Base-by-base conservation (phyloP, 2,113 vertebrate genomes). In the Ochotona princeps region DNA sequence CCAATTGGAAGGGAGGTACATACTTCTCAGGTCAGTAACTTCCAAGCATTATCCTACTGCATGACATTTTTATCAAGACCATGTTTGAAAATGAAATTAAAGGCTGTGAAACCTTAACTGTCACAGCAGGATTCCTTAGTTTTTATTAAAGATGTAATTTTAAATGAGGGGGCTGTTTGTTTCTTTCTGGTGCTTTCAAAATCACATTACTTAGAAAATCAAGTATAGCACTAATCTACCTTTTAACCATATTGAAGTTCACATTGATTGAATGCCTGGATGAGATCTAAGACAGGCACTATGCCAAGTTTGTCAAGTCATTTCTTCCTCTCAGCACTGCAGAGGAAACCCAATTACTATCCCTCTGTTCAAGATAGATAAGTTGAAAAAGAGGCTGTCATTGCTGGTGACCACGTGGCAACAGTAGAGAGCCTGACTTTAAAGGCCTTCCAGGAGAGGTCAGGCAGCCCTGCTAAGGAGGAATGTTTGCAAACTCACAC, bases 171-270 rank as follows among this genome's bases (percentile, higher is more conserved):
- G 10, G 15, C 2, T 49, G 30, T n/a, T 79, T 61, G 25, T 85
- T 94, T 72, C 44, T 88, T 84, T 67, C 69, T 84, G 20, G 7
- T 57, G 18, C 35, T 75, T 79, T 28, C n/a, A 81, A 87, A 69
- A 32, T 18, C 80, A 66, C 30, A 10, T 82, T 69, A 83, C 30
- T 73, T 82, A 1, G 65, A 87, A 92, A 69, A 54, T 69, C 14
- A 21, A 1, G 5, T 54, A 38, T 18, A 78, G 25, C 35, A 21
- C 11, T 85, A 32, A 83, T n/a, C 87, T 78, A 61, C 17, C 73
- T 67, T 65, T 44, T 44, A 23, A 8, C 0, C 26, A 18, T 17
- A 28, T 72, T 66, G 74, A 38, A 61, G 67, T 8, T 84, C 49
- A 35, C 15, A 49, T 72, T 61, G 54, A 0, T 11, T 49, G 35